Evolutionary conservation across 2,888 invertebrate species (phyloP).

Genomic region (Diabrotica balteata): DNA sequence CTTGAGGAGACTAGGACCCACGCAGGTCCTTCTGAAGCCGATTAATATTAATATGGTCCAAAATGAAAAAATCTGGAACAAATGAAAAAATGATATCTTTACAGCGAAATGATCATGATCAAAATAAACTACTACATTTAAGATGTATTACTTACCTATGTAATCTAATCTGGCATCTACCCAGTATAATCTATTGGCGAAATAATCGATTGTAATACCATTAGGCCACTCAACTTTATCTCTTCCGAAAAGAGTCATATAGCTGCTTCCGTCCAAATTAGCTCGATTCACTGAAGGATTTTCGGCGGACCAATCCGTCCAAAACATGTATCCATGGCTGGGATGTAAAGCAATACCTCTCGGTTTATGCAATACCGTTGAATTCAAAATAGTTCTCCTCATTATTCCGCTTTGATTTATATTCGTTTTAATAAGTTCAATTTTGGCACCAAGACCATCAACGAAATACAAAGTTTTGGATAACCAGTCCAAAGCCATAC

Average conservation of each 20-base stretch:
- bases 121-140: no score
- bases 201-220: slow-evolving; percentile 82
- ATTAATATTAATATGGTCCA: no score
- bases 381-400: slow-evolving; percentile 77
- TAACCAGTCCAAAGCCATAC: slow-evolving; percentile 90
- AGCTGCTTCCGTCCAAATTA: slow-evolving; percentile 78
- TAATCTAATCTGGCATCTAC: slow-evolving; percentile 85
- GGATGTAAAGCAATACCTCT: slow-evolving; percentile 80
- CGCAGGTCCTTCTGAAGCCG: no score
- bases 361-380: slow-evolving; percentile 63
- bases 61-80: no score
- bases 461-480: slow-evolving; percentile 87
- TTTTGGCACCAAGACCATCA: slow-evolving; percentile 78
- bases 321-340: slow-evolving; percentile 79
- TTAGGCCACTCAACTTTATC: slow-evolving; percentile 84
- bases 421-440: slow-evolving; percentile 81
- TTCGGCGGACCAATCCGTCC: slow-evolving; percentile 88
- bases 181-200: slow-evolving; percentile 82
- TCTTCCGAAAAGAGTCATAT: slow-evolving; percentile 69
- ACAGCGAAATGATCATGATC: no score
- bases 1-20: no score
- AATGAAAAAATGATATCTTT: no score
- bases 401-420: slow-evolving; percentile 71
- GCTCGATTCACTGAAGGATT: slow-evolving; percentile 81
- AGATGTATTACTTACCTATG: slow-evolving; percentile 58